Evolutionary conservation across 2,888 invertebrate genomes (phyloP).

Genomic region (Phrixothrix hirtus): DNA sequence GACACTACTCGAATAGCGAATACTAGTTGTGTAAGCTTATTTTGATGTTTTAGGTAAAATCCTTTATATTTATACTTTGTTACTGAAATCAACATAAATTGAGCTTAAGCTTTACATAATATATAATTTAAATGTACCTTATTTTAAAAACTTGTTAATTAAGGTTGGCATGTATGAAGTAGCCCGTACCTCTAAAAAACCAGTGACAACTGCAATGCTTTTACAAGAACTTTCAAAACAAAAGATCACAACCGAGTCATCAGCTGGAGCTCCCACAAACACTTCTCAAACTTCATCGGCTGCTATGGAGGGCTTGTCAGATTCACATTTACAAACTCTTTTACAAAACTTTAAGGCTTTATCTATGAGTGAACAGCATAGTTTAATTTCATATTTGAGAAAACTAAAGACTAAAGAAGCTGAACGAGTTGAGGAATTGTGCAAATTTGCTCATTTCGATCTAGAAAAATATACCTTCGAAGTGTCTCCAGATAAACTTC

Average conservation of each 20-base stretch:
- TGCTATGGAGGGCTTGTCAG: slow-evolving; percentile 74
- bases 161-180: slow-evolving; percentile 71
- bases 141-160: slow-evolving; percentile 23
- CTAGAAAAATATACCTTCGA: slow-evolving; percentile 25
- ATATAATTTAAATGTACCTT: no score
- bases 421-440: slow-evolving; percentile 73
- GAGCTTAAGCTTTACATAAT: no score
- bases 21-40: no score
- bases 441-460: slow-evolving; percentile 73
- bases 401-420: slow-evolving; percentile 79
- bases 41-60: no score
- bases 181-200: slow-evolving; percentile 58
- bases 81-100: no score
- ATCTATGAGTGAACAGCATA: slow-evolving; percentile 79
- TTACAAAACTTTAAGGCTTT: slow-evolving; percentile 81
- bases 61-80: no score
- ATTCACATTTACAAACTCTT: slow-evolving; percentile 77
- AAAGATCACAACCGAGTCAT: slow-evolving; percentile 5
- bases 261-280: not conserved
- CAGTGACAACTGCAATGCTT: slow-evolving; percentile 59
- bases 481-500: slow-evolving; percentile 27
- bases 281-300: slow-evolving; percentile 17
- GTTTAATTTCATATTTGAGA: slow-evolving; percentile 78
- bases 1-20: no score
- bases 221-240: slow-evolving; percentile 50